A percentile compares a stretch with the other conserved stretches of the same genome.
phyloP scores from a whole-genome alignment of 1,140 invertebrate genomes.

The Heliothis subflexa region DNA sequence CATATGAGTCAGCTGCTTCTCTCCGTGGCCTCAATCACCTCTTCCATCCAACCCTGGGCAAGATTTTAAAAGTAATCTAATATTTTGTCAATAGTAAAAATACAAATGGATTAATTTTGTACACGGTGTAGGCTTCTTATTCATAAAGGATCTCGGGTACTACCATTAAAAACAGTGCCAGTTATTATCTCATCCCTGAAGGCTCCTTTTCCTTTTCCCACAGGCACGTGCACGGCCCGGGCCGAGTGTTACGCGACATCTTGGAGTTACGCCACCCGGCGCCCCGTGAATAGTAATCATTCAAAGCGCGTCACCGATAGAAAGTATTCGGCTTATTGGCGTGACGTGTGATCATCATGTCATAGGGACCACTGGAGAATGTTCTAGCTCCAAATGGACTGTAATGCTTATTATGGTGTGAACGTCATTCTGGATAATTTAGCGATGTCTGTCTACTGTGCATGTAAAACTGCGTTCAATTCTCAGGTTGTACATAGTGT shows the following conservation, averaged over 20 bases:
- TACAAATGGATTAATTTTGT: too few relatives aligned
- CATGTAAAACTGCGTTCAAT: too few relatives aligned
- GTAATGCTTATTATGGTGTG: background rate
- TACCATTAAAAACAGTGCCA: background rate
- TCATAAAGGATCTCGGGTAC: background rate
- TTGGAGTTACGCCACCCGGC: background rate
- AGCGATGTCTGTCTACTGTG: too few relatives aligned
- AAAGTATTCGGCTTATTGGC: background rate
- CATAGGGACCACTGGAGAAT: background rate
- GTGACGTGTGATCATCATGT: background rate
- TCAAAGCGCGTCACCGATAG: conserved; percentile 17
- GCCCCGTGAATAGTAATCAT: conserved; percentile 12
- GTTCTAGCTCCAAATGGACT: background rate
- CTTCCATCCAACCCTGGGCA: too few relatives aligned
- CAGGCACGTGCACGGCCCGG: background rate
- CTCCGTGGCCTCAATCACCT: too few relatives aligned
- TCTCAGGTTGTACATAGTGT: too few relatives aligned
- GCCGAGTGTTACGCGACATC: conserved; percentile 2
- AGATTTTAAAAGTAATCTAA: too few relatives aligned
- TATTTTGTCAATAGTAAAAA: too few relatives aligned
- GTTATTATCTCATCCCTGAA: background rate
- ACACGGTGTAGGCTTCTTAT: too few relatives aligned
- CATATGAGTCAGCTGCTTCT: too few relatives aligned
- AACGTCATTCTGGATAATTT: too few relatives aligned
- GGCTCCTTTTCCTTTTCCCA: background rate